Conservation (phyloP, 35 echinoderm and acorn worm species). For the Nesometra sesokonis region DNA sequence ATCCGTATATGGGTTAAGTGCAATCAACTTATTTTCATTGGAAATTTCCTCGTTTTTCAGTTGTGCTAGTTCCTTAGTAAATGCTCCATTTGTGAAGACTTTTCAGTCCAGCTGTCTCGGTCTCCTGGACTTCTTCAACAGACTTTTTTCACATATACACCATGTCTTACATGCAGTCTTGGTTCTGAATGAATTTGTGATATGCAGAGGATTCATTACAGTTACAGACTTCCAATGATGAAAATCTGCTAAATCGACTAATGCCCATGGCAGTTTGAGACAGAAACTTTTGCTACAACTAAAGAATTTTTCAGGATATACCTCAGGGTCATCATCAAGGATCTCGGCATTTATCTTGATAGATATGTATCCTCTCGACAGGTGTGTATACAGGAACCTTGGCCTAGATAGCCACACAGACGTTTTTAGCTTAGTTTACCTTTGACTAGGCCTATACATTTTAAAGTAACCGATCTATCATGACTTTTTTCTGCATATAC, state of each 20-base stretch:
- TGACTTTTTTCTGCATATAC: not conserved
- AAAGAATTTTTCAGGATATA: constrained; percentile 4
- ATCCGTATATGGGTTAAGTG: constrained; percentile 33
- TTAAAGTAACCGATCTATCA: too few relatives aligned
- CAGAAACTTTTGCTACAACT: not conserved
- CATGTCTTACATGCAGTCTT: constrained; percentile 11
- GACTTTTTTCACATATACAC: constrained; percentile 13
- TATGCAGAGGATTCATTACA: constrained; percentile 18
- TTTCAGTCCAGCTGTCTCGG: constrained; percentile 6
- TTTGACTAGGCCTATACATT: too few relatives aligned
- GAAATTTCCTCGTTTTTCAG: constrained; percentile 8
- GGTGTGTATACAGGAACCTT: not conserved
- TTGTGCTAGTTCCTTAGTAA: constrained; percentile 16
- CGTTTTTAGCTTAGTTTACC: too few relatives aligned
- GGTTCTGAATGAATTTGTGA: constrained; percentile 13
- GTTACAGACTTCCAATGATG: constrained; percentile 27
- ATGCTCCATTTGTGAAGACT: constrained; percentile 11
- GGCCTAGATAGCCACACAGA: constrained; percentile 15
- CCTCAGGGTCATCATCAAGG: constrained; percentile 21
- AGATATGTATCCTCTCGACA: not conserved
- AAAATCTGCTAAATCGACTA: constrained; percentile 30
- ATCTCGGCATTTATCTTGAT: not conserved
- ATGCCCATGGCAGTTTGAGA: not conserved
- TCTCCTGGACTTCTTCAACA: not conserved
- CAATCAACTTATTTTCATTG: constrained; percentile 6